Evolutionary conservation across 2,888 invertebrate species (phyloP).

Genomic region (Stenodera caucasica): DNA sequence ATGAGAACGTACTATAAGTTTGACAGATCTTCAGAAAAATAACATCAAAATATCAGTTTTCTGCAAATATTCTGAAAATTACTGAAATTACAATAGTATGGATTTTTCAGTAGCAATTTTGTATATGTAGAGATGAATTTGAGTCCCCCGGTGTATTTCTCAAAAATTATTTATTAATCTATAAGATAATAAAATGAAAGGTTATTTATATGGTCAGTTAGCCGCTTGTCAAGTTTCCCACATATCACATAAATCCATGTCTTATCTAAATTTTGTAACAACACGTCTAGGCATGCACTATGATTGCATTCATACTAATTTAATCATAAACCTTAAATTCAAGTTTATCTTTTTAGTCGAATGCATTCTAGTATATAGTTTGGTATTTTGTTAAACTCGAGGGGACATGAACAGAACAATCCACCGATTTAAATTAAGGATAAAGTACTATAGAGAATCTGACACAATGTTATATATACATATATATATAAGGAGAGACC

Average conservation of each 20-base stretch:
- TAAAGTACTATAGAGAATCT: conserved; percentile 28
- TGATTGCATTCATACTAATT: conserved; percentile 31
- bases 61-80: too few species aligned
- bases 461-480: too few species aligned
- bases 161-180: too few species aligned
- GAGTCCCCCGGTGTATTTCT: too few species aligned
- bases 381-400: conserved; percentile 49
- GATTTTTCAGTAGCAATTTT: too few species aligned
- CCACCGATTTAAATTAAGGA: conserved; percentile 47
- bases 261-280: conserved; percentile 26
- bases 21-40: too few species aligned
- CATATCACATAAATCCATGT: conserved; percentile 32
- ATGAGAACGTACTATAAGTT: too few species aligned
- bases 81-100: too few species aligned
- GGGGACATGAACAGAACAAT: conserved; percentile 35
- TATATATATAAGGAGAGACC: too few species aligned
- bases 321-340: conserved; percentile 34
- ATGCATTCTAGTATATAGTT: conserved; percentile 45
- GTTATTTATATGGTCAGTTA: conserved; percentile 22
- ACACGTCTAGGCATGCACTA: conserved; percentile 26
- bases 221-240: conserved; percentile 42
- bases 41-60: too few species aligned
- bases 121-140: too few species aligned
- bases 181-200: too few species aligned
- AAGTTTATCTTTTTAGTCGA: conserved; percentile 51